Base-by-base conservation (phyloP, 2,888 invertebrate genomes). In the Tetramorium bicarinatum region DNA sequence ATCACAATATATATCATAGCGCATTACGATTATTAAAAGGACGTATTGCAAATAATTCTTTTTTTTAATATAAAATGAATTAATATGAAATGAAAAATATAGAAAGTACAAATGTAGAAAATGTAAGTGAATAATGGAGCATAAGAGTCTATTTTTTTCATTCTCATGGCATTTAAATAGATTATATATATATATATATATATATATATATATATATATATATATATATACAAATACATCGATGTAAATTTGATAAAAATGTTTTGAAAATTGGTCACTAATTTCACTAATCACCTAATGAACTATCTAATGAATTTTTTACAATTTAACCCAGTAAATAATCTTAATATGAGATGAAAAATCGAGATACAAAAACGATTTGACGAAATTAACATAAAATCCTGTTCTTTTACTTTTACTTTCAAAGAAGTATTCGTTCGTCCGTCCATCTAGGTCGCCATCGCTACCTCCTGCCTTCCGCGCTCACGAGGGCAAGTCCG, bases 341-440 rank as follows among this genome's bases (percentile, higher is more conserved):
- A 59, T 38, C 7, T 21, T 59, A 21, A 52, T 11, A 59, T 25
- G 1, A 41, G 21, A 71, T 6, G n/a, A 25, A 54, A 49, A 41
- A 59, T 52, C 59, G 41, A 82, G 41, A 34, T 34, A 34, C 29
- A 34, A 4, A 34, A 34, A 54, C 64, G 83, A 87, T 34, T 34
- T 87, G 88, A 87, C 86, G 86, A 74, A 86, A 79, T 34, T 74
- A 74, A 71, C 69, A 77, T 90, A 90, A 90, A 89, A 87, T 87
- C 82, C 89, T 79, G 67, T n/a, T 84, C 87, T 61, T 84, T 66
- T 89, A 91, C 92, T 91, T 91, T 92, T 92, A 91, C 92, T 92
- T 92, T 92, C 90, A 82, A 84, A 69, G 61, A 88, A 91, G 88
- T 64, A 88, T 75, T 61, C 77, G 47, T 64, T 61, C 75, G 47